Percentiles rank a stretch among this genome's conserved stretches.
Conservation (phyloP, 2,113 vertebrate genomes). For the Sus scrofa region DNA sequence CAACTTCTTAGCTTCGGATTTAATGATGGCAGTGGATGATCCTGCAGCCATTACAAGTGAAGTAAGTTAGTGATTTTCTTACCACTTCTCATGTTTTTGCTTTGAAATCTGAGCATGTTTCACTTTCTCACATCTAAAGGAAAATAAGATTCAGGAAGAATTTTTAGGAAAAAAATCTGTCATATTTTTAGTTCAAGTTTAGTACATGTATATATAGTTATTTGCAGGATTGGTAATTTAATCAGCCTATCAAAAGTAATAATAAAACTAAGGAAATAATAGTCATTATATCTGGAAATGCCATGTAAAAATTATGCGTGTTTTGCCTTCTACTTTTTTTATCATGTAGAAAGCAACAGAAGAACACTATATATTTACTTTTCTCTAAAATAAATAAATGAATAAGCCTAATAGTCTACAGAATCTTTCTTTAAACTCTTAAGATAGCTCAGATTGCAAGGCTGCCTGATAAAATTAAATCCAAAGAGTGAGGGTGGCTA, state of each 20-base stretch:
- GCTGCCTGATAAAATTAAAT: background rate
- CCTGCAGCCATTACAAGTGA: conserved; percentile 92
- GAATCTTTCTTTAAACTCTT: background rate
- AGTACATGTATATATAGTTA: background rate
- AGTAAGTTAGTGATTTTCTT: conserved; percentile 83
- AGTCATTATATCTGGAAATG: background rate
- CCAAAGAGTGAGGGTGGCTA: background rate
- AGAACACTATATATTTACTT: too few relatives aligned
- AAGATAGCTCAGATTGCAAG: background rate
- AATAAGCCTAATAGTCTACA: background rate
- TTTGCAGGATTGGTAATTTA: conserved; percentile 16
- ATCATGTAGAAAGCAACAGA: background rate
- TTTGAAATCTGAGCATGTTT: conserved; percentile 40
- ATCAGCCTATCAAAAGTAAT: background rate
- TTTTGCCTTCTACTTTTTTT: background rate
- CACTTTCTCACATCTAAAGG: conserved; percentile 28
- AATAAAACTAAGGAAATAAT: background rate
- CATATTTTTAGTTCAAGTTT: conserved; percentile 10
- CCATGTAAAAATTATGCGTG: background rate
- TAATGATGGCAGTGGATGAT: conserved; percentile 95
- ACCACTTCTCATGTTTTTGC: background rate
- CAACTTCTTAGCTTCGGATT: conserved; percentile 94
- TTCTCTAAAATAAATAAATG: background rate
- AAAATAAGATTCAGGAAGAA: conserved; percentile 26
- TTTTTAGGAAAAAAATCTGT: background rate